Conservation (phyloP, 1,140 invertebrate genomes). For the Scaptomyza pallida region DNA sequence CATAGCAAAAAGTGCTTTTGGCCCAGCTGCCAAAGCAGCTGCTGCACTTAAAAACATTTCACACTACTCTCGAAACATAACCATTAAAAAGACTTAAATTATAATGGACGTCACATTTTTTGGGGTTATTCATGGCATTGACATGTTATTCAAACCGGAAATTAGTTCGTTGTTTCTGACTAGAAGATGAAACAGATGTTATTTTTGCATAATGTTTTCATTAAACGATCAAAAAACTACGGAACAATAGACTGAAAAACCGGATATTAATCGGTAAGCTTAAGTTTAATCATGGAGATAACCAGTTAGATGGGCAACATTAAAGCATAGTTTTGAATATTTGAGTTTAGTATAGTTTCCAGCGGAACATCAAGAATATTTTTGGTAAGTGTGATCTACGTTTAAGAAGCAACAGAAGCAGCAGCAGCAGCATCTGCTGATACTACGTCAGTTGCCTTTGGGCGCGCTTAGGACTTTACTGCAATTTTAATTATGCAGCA, state of each 20-base stretch:
- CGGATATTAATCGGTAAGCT: not conserved
- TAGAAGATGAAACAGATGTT: not conserved
- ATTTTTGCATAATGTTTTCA: not conserved
- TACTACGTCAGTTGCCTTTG: conserved; percentile 23
- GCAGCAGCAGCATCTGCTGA: too few species aligned
- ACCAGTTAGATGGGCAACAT: too few species aligned
- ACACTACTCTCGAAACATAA: not conserved
- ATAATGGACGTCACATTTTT: not conserved
- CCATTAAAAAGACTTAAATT: not conserved
- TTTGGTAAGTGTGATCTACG: conserved; percentile 3
- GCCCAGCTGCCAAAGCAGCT: conserved; percentile 34
- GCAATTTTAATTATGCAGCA: conserved; percentile 76
- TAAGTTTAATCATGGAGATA: not conserved
- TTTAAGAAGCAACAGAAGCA: not conserved
- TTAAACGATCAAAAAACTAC: not conserved
- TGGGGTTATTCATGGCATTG: not conserved
- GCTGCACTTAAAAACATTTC: not conserved
- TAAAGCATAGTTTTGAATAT: not conserved
- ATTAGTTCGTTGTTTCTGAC: not conserved
- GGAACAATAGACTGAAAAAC: not conserved
- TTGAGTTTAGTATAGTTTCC: not conserved
- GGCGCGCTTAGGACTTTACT: conserved; percentile 59
- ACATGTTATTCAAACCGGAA: not conserved
- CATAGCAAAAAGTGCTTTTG: conserved; percentile 25
- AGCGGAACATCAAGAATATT: not conserved